A percentile compares a stretch with the other conserved stretches of the same genome.
phyloP scores from a whole-genome alignment of 64 coral and sea anemone genomes.

The Montipora foliosa region DNA sequence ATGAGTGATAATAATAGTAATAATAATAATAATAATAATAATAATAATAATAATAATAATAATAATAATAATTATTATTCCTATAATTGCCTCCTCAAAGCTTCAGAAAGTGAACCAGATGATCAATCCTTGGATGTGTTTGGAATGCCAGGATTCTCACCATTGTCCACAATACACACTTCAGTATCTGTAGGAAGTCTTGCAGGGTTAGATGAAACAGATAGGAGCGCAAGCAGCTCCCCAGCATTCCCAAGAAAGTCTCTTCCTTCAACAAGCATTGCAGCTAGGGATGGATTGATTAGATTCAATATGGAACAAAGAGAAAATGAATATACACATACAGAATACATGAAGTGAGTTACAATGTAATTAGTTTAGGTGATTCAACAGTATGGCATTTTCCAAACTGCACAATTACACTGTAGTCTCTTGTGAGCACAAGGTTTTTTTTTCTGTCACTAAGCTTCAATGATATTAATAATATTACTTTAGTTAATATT shows the following conservation, averaged over 20 bases:
- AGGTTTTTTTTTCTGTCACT: too few relatives aligned
- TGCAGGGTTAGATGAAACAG: conserved; percentile 40
- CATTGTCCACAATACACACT: conserved; percentile 57
- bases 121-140: conserved; percentile 72
- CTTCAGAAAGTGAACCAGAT: conserved; percentile 40
- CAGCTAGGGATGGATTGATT: conserved; percentile 83
- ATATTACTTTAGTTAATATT: too few relatives aligned
- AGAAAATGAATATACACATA: conserved; percentile 74
- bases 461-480: too few relatives aligned
- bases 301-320: conserved; percentile 72
- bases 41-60: too few relatives aligned
- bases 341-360: conserved; percentile 75
- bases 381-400: too few relatives aligned
- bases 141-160: conserved; percentile 88
- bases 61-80: too few relatives aligned
- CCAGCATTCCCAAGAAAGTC: conserved; percentile 72
- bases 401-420: too few relatives aligned
- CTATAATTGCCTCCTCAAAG: neutral
- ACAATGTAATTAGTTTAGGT: neutral
- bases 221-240: conserved; percentile 21
- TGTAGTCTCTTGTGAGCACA: too few relatives aligned
- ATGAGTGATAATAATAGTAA: too few relatives aligned
- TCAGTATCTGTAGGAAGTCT: conserved; percentile 70
- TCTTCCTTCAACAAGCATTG: conserved; percentile 41
- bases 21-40: too few relatives aligned